These are phyloP conservation scores for Anticlea derivata DNA, from an alignment of 2,888 invertebrate species.

Conservation along the genomic window DNA sequence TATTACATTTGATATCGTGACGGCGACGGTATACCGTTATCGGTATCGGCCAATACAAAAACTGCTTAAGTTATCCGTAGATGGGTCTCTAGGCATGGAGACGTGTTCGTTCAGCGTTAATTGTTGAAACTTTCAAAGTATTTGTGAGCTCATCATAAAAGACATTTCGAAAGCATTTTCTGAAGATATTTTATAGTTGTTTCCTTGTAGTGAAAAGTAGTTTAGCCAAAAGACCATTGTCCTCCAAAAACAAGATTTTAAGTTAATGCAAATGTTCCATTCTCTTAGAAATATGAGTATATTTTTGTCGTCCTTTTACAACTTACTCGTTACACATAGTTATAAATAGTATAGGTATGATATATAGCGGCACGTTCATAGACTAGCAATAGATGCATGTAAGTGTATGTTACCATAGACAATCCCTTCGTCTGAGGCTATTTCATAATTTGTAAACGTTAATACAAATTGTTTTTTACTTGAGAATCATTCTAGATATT, in stretches of 20 bases:
- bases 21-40: no score
- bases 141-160: constrained; percentile 12
- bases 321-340: constrained; percentile 14
- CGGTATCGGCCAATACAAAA: no score
- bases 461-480: not conserved
- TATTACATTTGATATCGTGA: no score
- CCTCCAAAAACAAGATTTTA: constrained; percentile 25
- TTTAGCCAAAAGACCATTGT: constrained; percentile 30
- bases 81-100: no score
- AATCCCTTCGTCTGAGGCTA: constrained; percentile 18
- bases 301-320: constrained; percentile 22
- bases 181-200: constrained; percentile 8
- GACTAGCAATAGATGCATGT: constrained; percentile 19
- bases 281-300: constrained; percentile 10
- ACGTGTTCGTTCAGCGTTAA: not conserved
- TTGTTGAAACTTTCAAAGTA: constrained; percentile 1
- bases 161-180: constrained; percentile 19
- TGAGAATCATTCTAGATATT: no score
- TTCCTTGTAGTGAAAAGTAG: not conserved
- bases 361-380: constrained; percentile 28
- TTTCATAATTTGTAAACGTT: constrained; percentile 12
- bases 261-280: constrained; percentile 10
- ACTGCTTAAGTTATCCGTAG: no score
- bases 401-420: constrained; percentile 21
- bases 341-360: constrained; percentile 21